phyloP scores from a whole-genome alignment of 2,888 invertebrate species.

The Standfussiana lucernea region DNA sequence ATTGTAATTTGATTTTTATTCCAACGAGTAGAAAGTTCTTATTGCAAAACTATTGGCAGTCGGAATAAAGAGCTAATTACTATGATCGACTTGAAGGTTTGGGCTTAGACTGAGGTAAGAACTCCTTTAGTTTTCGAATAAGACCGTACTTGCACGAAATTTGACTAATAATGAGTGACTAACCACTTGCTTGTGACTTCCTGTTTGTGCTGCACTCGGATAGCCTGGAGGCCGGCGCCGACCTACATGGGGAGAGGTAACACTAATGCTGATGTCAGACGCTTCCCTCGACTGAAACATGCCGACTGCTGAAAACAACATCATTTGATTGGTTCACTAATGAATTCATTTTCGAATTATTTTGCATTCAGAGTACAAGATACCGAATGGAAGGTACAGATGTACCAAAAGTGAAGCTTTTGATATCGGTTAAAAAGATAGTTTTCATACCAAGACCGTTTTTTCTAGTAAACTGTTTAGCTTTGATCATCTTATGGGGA shows the following conservation, averaged over 20 bases:
- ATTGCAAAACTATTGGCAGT: neutral
- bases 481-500: too few relatives aligned
- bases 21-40: neutral
- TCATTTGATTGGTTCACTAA: neutral
- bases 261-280: neutral
- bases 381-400: neutral
- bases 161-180: neutral
- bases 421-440: neutral
- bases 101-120: neutral
- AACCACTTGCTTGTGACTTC: neutral
- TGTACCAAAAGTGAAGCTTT: neutral
- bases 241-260: constrained; percentile 28
- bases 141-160: neutral
- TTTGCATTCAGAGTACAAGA: neutral
- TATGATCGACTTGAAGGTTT: neutral
- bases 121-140: neutral
- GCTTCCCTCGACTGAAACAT: neutral
- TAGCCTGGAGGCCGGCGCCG: constrained; percentile 38
- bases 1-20: neutral
- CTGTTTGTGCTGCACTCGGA: constrained; percentile 22
- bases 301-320: neutral
- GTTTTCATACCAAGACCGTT: neutral
- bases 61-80: neutral
- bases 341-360: neutral
- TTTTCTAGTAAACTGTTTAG: too few relatives aligned